These are phyloP conservation scores for Chaetorhynchus papuensis DNA, from an alignment of 2,113 vertebrate species.

Conservation along the genomic window DNA sequence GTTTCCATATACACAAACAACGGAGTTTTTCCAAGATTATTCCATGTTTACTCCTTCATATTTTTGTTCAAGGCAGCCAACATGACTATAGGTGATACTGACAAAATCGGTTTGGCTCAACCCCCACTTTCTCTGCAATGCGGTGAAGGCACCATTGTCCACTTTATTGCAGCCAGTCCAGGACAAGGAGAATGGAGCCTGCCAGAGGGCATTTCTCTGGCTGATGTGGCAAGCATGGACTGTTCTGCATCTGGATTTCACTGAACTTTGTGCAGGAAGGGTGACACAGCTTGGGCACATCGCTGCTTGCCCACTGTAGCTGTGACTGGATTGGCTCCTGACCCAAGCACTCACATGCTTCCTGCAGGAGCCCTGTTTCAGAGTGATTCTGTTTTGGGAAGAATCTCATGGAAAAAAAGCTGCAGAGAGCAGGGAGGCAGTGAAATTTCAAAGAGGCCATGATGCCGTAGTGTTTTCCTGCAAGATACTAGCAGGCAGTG, in stretches of 20 bases:
- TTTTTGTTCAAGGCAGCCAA: not conserved
- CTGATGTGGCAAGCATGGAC: not conserved
- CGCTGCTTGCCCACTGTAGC: fast-evolving
- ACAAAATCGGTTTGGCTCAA: not conserved
- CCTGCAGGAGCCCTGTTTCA: not conserved
- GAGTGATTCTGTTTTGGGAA: not conserved
- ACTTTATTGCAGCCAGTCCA: not conserved
- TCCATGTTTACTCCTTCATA: not conserved
- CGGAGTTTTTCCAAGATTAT: not conserved
- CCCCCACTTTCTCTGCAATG: not conserved
- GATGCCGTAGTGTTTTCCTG: not conserved
- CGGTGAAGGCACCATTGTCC: not conserved
- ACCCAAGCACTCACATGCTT: fast-evolving
- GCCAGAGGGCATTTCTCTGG: not conserved
- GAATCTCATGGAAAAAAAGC: not conserved
- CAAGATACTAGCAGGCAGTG: not conserved
- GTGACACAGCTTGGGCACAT: not conserved
- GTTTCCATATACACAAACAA: not conserved
- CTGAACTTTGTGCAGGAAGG: not conserved
- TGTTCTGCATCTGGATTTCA: not conserved
- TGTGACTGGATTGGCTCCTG: not conserved
- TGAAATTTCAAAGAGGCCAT: not conserved
- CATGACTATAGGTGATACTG: not conserved
- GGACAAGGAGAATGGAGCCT: not conserved
- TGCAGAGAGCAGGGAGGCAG: not conserved